Conservation (phyloP, 2,113 vertebrate genomes). For the Microcebus jonahi region DNA sequence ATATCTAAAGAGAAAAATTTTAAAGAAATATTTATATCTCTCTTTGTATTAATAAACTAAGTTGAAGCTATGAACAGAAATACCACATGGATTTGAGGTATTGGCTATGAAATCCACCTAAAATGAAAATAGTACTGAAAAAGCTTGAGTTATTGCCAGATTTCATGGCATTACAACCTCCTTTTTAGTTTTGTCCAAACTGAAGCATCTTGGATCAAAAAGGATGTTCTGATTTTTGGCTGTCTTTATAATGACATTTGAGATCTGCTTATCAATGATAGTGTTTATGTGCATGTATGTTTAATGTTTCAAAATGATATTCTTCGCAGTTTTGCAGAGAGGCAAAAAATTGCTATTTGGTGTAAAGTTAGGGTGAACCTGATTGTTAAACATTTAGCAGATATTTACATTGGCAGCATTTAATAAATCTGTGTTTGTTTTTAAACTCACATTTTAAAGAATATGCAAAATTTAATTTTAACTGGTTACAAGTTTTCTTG, state of each 20-base stretch:
- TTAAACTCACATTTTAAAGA: conserved; percentile 22
- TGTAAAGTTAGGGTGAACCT: not conserved
- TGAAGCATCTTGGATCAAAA: not conserved
- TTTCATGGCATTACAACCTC: not conserved
- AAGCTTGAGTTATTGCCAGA: not conserved
- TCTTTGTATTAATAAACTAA: not conserved
- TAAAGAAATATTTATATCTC: not conserved
- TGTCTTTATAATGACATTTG: not conserved
- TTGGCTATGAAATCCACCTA: not conserved
- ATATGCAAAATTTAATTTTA: not conserved
- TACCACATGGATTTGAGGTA: not conserved
- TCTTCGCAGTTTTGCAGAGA: not conserved
- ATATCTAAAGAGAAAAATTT: not conserved
- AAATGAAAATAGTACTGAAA: conserved; percentile 3
- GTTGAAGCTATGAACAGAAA: not conserved
- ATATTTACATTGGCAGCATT: not conserved
- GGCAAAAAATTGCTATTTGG: not conserved
- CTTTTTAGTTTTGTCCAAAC: not conserved
- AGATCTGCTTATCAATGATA: not conserved
- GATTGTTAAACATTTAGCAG: conserved; percentile 22
- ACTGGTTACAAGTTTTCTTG: conserved; percentile 8
- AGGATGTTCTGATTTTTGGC: not conserved
- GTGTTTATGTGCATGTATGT: not conserved
- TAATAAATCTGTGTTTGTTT: not conserved
- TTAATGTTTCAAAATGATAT: not conserved